phyloP scores from a whole-genome alignment of 2,888 invertebrate genomes.

The Digitonthophagus gazella region DNA sequence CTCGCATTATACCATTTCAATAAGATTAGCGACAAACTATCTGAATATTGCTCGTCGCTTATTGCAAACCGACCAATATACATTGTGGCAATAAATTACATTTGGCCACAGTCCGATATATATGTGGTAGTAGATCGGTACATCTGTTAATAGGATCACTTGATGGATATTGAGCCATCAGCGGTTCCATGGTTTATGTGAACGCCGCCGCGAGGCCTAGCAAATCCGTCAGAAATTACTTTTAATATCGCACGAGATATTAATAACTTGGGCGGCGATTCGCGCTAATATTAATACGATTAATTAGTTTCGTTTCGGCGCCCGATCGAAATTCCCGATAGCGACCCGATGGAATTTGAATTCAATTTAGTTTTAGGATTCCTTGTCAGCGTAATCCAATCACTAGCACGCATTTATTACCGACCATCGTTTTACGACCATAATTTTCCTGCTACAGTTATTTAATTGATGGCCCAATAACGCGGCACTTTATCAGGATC shows the following conservation, averaged over 20 bases:
- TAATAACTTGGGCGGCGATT: conserved; percentile 12
- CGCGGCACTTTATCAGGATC: neutral
- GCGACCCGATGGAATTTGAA: neutral
- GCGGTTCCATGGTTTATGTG: conserved; percentile 15
- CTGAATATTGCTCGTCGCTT: conserved; percentile 19
- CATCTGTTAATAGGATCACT: conserved; percentile 25
- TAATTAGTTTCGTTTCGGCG: conserved; percentile 13
- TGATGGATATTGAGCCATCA: conserved; percentile 23
- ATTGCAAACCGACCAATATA: conserved; percentile 20
- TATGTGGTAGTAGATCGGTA: conserved; percentile 20
- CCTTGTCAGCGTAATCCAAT: neutral
- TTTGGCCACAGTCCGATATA: conserved; percentile 16
- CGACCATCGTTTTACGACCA: neutral
- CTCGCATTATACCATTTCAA: conserved; percentile 2
- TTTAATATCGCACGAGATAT: conserved; percentile 15
- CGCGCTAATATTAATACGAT: conserved; percentile 16
- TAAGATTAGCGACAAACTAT: conserved; percentile 23
- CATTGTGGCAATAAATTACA: conserved; percentile 22
- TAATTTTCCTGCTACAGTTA: neutral
- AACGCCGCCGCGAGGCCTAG: neutral
- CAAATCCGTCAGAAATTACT: conserved; percentile 13
- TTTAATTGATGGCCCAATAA: neutral
- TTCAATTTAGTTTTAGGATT: neutral
- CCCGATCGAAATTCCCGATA: neutral
- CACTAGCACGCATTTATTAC: neutral